Evolutionary conservation across 2,888 invertebrate species (phyloP).

Genomic region (Ferdinandea cuprea): DNA sequence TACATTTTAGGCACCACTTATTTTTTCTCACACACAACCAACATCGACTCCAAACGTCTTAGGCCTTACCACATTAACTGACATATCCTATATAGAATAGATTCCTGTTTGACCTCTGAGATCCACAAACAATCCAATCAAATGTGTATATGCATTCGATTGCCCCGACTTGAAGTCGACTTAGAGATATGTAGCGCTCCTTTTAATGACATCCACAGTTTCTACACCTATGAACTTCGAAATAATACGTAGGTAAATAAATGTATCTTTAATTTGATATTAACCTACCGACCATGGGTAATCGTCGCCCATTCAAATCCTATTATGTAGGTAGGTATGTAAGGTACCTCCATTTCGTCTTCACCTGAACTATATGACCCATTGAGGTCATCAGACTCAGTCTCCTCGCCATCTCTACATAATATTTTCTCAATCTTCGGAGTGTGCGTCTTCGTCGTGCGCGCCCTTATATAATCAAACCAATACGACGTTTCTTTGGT

Average conservation of each 20-base stretch:
- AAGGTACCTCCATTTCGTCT: not conserved
- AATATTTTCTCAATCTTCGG: constrained; percentile 20
- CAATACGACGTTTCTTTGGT: constrained; percentile 47
- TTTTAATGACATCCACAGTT: constrained; percentile 37
- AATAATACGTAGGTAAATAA: constrained; percentile 11
- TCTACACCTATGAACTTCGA: too few species aligned
- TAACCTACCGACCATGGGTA: not conserved
- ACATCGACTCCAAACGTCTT: too few species aligned
- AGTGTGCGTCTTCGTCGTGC: constrained; percentile 62
- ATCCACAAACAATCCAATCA: not conserved
- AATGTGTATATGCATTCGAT: constrained; percentile 34
- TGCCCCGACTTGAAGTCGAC: constrained; percentile 8
- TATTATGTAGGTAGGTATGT: not conserved
- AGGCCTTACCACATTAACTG: too few species aligned
- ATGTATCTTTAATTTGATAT: constrained; percentile 45
- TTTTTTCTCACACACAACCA: too few species aligned
- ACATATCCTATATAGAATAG: too few species aligned
- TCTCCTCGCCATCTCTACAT: constrained; percentile 46
- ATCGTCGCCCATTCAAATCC: constrained; percentile 3
- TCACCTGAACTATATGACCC: constrained; percentile 62
- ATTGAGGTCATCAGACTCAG: constrained; percentile 68
- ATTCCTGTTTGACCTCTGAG: constrained; percentile 12
- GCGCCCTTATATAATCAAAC: constrained; percentile 58
- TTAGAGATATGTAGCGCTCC: constrained; percentile 17
- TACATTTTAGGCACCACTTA: too few species aligned